Base-by-base conservation (phyloP, 2,113 vertebrate species). In the Odobenus rosmarus region DNA sequence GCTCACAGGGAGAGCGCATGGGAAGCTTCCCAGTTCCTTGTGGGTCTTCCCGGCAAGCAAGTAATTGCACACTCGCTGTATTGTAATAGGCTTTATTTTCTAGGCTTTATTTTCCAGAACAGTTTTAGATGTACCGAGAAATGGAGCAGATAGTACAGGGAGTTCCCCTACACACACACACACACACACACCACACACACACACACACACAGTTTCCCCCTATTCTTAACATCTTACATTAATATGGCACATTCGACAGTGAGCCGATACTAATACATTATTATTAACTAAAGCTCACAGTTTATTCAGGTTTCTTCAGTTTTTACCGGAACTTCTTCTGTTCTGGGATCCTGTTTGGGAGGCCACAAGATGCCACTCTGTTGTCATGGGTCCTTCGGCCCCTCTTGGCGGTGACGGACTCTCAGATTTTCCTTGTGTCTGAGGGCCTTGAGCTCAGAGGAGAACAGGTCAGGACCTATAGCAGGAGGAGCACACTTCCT, bases 231-330 rank as follows among this genome's bases (percentile, higher is more conserved):
- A 36, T 24, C 86, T 53, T 33, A n/a, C 4, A 1, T 51, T 28
- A 23, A 2, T n/a, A 0, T 1, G 36, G 11, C 4, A 23, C 21
- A 1, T 12, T 19, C 12, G 42, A 6, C 59, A 42, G 19, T 31
- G 53, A 94, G 3, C n/a, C 55, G 11, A 18, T 3, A 2, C 1
- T 1, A 15, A 16, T 16, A 2, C 24, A 16, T 53, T 26, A 3
- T 19, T 33, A 7, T 26, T 69, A 61, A 18, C 64, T 18, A 14
- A 19, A 28, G 24, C 16, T 24, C 10, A 19, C 3, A 21, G 76
- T 39, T 31, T 28, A 13, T 13, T 39, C 4, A 3, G 39, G 55
- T 53, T 26, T 36, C 64, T 31, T 62, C 53, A 1, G 14, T 49
- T 69, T 80, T 21, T 53, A 10, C 42, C 64, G 10, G 9, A 55